These are phyloP conservation scores for Cuculus canorus DNA, from an alignment of 2,797 vertebrate species.

Conservation along the genomic window DNA sequence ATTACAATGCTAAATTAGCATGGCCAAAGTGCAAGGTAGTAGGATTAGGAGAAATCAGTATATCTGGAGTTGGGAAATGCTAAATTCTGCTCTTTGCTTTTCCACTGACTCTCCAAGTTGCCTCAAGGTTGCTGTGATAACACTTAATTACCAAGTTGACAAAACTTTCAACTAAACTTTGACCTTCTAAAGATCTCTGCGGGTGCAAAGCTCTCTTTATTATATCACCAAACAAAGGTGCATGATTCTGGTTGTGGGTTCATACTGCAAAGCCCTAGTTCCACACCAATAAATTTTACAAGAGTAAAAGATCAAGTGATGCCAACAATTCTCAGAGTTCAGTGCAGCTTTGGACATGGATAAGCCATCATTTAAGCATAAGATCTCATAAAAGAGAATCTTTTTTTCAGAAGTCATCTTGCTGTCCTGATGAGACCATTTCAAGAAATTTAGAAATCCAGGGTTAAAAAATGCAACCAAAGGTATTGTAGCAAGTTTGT, in stretches of 20 bases:
- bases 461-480: not conserved
- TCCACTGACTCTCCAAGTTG: not conserved
- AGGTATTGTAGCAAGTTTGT: not conserved
- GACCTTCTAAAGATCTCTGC: not conserved
- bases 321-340: not conserved
- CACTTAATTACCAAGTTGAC: not conserved
- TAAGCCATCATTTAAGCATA: not conserved
- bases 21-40: not conserved
- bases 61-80: not conserved
- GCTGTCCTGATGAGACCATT: not conserved
- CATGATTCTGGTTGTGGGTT: not conserved
- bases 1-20: not conserved
- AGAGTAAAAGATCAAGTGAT: not conserved
- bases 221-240: not conserved
- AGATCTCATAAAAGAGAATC: not conserved
- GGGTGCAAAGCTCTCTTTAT: not conserved
- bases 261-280: not conserved
- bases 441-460: not conserved
- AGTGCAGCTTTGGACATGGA: not conserved
- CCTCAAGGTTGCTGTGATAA: not conserved
- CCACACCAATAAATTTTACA: not conserved
- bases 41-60: not conserved
- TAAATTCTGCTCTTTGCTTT: conserved; percentile 6
- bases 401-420: not conserved
- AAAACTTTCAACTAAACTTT: not conserved